Evolutionary conservation across 2,888 invertebrate genomes (phyloP).

Genomic region (Bellardia bayeri): DNA sequence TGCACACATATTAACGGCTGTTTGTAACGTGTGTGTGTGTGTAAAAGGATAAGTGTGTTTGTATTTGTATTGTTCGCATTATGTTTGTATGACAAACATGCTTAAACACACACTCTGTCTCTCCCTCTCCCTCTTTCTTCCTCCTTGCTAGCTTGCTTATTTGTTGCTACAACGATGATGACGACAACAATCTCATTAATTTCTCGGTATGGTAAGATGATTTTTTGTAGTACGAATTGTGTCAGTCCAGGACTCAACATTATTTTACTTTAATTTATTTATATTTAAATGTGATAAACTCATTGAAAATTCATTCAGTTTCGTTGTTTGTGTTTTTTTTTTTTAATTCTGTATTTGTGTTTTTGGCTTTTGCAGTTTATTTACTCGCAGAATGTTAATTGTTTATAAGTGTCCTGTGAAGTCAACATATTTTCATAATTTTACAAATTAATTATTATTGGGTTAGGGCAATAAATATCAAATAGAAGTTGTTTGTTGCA

Average conservation of each 20-base stretch:
- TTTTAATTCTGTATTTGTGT: conserved; percentile 13
- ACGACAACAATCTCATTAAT: conserved; percentile 62
- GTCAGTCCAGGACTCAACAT: conserved; percentile 27
- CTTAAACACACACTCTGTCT: conserved; percentile 5
- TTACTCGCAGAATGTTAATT: conserved; percentile 59
- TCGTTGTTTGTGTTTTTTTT: background rate
- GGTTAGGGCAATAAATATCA: background rate
- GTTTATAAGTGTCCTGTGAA: conserved; percentile 61
- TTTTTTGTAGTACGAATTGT: background rate
- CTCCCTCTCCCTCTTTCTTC: background rate
- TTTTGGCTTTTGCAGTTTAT: conserved; percentile 58
- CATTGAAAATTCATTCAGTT: conserved; percentile 62
- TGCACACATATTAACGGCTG: background rate
- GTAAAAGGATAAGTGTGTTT: conserved; percentile 22
- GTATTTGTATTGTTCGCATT: conserved; percentile 35
- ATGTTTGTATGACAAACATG: conserved; percentile 40
- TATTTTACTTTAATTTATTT: conserved; percentile 61
- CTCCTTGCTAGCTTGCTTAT: background rate
- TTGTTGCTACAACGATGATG: background rate
- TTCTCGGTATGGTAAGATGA: conserved; percentile 36
- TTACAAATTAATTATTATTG: conserved; percentile 62
- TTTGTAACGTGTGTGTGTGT: background rate
- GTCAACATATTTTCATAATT: conserved; percentile 64
- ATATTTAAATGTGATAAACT: conserved; percentile 63
- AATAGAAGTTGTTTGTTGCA: background rate